Conservation (phyloP, 2,888 invertebrate genomes). For the Trichopoda pennipes region DNA sequence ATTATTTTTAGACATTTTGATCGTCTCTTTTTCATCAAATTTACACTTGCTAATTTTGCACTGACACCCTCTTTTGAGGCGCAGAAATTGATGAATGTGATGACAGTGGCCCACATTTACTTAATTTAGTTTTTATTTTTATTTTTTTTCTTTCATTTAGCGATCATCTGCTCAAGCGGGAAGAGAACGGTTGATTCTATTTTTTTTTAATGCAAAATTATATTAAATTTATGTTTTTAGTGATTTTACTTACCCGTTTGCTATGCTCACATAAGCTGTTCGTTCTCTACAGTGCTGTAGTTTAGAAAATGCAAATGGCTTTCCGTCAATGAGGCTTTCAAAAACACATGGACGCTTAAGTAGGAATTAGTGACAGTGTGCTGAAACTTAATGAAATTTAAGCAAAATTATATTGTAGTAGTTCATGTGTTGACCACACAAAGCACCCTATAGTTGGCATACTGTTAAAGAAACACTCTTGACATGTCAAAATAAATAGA, state of each 20-base stretch:
- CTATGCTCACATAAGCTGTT: constrained; percentile 30
- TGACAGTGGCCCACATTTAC: constrained; percentile 61
- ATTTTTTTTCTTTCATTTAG: not conserved
- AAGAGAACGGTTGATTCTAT: constrained; percentile 19
- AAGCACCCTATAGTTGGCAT: constrained; percentile 28
- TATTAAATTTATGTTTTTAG: constrained; percentile 60
- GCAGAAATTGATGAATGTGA: constrained; percentile 38
- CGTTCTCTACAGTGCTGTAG: constrained; percentile 16
- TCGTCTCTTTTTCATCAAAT: not conserved
- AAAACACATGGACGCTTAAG: constrained; percentile 22
- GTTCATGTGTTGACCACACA: not conserved
- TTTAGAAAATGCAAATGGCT: constrained; percentile 17
- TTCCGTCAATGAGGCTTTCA: constrained; percentile 12
- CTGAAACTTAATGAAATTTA: constrained; percentile 41
- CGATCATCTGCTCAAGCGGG: constrained; percentile 3
- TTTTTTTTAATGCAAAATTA: constrained; percentile 54
- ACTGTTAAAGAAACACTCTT: not conserved
- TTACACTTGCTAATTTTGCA: constrained; percentile 19
- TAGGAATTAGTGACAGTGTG: constrained; percentile 39
- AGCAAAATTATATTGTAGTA: constrained; percentile 12
- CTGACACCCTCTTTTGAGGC: constrained; percentile 45
- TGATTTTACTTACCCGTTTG: constrained; percentile 32
- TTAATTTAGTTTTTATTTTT: not conserved
- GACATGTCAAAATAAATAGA: no score
- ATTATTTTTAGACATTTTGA: constrained; percentile 58